These are phyloP conservation scores for Scomberomorus guttatus DNA, from an alignment of 2,797 vertebrate species.

Conservation along the genomic window DNA sequence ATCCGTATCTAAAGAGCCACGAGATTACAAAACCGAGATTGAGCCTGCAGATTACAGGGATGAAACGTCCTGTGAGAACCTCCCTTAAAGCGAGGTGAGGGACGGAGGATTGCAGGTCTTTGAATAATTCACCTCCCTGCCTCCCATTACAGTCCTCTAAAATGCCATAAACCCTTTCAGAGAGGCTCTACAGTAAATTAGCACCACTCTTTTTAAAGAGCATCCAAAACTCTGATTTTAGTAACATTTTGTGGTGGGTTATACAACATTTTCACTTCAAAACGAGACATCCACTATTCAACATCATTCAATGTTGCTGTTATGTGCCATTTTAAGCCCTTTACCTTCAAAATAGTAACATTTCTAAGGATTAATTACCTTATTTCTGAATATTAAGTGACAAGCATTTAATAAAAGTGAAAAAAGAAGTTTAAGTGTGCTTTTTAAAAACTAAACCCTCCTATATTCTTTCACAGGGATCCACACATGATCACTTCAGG, in stretches of 20 bases:
- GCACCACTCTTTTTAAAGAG: background rate
- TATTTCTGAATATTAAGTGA: constrained; percentile 10
- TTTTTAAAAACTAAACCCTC: background rate
- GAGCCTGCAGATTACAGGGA: constrained; percentile 62
- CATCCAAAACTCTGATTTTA: background rate
- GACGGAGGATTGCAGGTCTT: constrained; percentile 17
- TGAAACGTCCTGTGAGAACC: constrained; percentile 56
- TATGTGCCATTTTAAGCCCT: background rate
- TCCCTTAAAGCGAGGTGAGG: constrained; percentile 1
- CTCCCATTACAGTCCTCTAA: background rate
- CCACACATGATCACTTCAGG: constrained; percentile 29
- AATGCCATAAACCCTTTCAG: constrained; percentile 10
- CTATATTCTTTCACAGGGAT: constrained; percentile 1
- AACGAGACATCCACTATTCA: background rate
- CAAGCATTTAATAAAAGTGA: background rate
- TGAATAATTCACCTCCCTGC: constrained; percentile 37
- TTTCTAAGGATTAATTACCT: background rate
- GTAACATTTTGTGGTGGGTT: background rate
- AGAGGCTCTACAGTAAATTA: background rate
- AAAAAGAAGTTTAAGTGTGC: background rate
- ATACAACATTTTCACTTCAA: background rate
- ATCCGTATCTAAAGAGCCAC: constrained; percentile 59
- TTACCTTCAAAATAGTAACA: background rate
- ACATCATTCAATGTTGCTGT: background rate
- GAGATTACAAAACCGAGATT: constrained; percentile 61